Conservation (phyloP, 2,797 vertebrate genomes). For the Brotula barbata region DNA sequence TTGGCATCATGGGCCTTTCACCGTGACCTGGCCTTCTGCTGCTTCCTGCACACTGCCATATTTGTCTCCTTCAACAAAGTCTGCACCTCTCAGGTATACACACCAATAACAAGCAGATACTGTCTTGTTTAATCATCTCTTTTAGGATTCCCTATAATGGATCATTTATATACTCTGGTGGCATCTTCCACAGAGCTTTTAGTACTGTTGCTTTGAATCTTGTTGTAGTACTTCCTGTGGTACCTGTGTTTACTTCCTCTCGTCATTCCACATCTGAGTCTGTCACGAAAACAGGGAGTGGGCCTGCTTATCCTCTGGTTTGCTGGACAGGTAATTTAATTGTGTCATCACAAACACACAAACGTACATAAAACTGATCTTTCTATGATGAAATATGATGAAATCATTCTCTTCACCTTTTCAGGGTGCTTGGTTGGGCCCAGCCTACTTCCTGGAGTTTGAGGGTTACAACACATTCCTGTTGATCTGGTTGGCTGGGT, state of each 20-base stretch:
- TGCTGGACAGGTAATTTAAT: slow-evolving; percentile 80
- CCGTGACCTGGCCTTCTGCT: slow-evolving; percentile 87
- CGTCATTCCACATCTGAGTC: slow-evolving; percentile 82
- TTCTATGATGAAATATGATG: background rate
- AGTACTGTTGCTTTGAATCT: slow-evolving; percentile 14
- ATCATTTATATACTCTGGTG: background rate
- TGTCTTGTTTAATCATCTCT: too few relatives aligned
- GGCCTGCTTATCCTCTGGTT: slow-evolving; percentile 87
- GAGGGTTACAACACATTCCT: slow-evolving; percentile 88
- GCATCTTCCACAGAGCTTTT: background rate
- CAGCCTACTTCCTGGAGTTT: slow-evolving; percentile 92
- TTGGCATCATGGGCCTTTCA: slow-evolving; percentile 81
- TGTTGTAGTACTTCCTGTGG: slow-evolving; percentile 84
- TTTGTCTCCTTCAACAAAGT: slow-evolving; percentile 99
- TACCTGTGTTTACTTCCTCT: slow-evolving; percentile 93
- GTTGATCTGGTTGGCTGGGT: slow-evolving; percentile 86
- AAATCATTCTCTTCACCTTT: background rate
- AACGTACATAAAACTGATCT: background rate
- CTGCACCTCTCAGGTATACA: slow-evolving; percentile 90
- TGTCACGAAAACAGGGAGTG: slow-evolving; percentile 73
- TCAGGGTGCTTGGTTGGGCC: slow-evolving; percentile 87
- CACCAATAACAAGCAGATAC: background rate
- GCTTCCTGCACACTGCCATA: slow-evolving; percentile 89
- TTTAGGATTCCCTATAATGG: too few relatives aligned
- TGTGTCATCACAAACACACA: background rate